phyloP scores from a whole-genome alignment of 1,140 invertebrate species.

The Spodoptera litura region DNA sequence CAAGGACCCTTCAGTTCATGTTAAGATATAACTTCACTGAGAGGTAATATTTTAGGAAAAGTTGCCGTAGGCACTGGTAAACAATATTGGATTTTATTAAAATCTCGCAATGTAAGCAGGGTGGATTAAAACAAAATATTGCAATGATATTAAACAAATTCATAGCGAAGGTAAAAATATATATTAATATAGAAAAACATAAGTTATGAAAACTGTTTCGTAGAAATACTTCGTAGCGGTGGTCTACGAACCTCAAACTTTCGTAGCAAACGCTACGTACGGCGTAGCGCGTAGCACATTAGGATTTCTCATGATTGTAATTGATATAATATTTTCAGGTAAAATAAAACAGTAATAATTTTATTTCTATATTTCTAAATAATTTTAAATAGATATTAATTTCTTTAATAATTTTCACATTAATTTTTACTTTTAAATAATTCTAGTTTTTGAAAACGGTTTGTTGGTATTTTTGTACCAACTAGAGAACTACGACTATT shows the following conservation, averaged over 20 bases:
- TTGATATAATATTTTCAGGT: not conserved
- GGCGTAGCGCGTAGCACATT: constrained; percentile 7
- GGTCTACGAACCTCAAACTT: not conserved
- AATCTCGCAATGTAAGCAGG: not conserved
- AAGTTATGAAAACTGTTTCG: not conserved
- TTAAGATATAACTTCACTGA: constrained; percentile 21
- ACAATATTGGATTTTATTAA: constrained; percentile 16
- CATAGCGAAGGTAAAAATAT: not conserved
- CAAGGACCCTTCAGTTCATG: constrained; percentile 35
- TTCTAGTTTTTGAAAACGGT: too few species aligned
- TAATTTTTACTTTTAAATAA: too few species aligned
- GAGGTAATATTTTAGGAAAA: constrained; percentile 14
- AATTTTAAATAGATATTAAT: too few species aligned
- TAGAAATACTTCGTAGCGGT: constrained; percentile 6
- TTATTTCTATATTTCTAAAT: too few species aligned
- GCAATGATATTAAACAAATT: constrained; percentile 1
- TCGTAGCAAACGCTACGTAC: constrained; percentile 8
- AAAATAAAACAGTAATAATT: too few species aligned
- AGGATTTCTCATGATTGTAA: not conserved
- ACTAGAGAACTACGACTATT: not conserved
- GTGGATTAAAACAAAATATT: constrained; percentile 1
- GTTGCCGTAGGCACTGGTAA: not conserved
- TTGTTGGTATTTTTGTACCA: too few species aligned
- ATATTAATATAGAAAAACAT: too few species aligned
- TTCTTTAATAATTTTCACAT: too few species aligned